Percentiles rank a stretch among this genome's conserved stretches.
phyloP scores from a whole-genome alignment of 2,113 vertebrate genomes.

The Neodontobutis hainanensis region DNA sequence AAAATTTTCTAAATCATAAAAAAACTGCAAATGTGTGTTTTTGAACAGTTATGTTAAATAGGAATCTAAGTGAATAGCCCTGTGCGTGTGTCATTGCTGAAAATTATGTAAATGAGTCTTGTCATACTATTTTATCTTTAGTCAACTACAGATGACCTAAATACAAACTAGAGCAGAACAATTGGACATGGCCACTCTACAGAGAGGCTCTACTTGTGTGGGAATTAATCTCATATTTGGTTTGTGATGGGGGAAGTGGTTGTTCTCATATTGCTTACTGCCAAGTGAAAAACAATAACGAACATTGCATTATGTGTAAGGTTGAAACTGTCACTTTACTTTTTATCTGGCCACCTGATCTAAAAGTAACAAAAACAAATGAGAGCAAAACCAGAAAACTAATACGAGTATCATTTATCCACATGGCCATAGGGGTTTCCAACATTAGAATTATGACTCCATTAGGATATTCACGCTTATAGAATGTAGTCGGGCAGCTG shows the following conservation, averaged over 20 bases:
- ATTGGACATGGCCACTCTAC: constrained; percentile 52
- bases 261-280: constrained; percentile 64
- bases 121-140: constrained; percentile 39
- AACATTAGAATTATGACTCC: neutral
- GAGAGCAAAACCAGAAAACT: neutral
- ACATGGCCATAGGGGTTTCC: neutral
- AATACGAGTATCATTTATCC: neutral
- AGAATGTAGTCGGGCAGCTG: constrained; percentile 20
- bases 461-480: constrained; percentile 16
- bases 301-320: no score
- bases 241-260: constrained; percentile 82
- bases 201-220: constrained; percentile 73
- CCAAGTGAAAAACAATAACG: constrained; percentile 39
- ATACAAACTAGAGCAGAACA: constrained; percentile 74
- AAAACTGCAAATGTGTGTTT: neutral
- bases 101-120: constrained; percentile 8
- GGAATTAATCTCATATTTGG: constrained; percentile 74
- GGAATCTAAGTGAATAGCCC: neutral
- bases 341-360: no score
- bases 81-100: neutral
- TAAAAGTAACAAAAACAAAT: neutral
- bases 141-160: constrained; percentile 68
- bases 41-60: neutral
- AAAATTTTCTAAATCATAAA: neutral
- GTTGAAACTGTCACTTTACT: no score